phyloP scores from a whole-genome alignment of 2,797 vertebrate genomes.

The Betta splendens region DNA sequence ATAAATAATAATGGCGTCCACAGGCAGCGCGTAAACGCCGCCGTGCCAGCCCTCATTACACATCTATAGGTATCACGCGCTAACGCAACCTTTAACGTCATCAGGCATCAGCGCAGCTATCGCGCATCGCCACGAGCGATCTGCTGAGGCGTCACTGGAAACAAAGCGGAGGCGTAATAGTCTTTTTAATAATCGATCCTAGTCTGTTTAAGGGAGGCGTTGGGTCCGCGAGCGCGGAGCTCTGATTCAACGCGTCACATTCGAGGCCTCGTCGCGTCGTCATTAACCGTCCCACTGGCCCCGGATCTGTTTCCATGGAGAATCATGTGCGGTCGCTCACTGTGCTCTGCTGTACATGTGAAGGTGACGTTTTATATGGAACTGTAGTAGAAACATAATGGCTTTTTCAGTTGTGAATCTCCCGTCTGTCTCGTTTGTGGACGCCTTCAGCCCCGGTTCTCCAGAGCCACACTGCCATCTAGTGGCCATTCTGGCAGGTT shows the following conservation, averaged over 20 bases:
- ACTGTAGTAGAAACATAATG: constrained; percentile 20
- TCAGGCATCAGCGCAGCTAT: constrained; percentile 25
- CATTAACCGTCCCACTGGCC: background rate
- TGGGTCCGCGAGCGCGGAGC: background rate
- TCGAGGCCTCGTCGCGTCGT: constrained; percentile 7
- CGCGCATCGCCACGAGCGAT: constrained; percentile 37
- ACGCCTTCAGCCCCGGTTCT: constrained; percentile 8
- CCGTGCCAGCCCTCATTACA: constrained; percentile 34
- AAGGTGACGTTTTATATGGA: constrained; percentile 9
- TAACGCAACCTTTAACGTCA: constrained; percentile 34
- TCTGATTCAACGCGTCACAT: constrained; percentile 10
- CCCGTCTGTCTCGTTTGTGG: background rate
- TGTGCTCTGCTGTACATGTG: too few relatives aligned
- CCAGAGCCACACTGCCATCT: constrained; percentile 69
- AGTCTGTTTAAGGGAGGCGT: constrained; percentile 37
- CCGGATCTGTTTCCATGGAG: constrained; percentile 9
- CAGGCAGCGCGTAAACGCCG: constrained; percentile 2
- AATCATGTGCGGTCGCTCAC: too few relatives aligned
- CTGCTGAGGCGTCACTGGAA: constrained; percentile 34
- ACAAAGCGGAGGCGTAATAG: constrained; percentile 25
- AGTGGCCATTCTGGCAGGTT: constrained; percentile 48
- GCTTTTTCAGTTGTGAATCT: constrained; percentile 10
- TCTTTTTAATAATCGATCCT: too few relatives aligned
- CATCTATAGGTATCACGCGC: constrained; percentile 10
- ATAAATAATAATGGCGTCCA: background rate